Percentiles rank a stretch among this genome's conserved stretches.
Evolutionary conservation across 2,888 invertebrate species (phyloP).

Genomic region (Apamea sordens): DNA sequence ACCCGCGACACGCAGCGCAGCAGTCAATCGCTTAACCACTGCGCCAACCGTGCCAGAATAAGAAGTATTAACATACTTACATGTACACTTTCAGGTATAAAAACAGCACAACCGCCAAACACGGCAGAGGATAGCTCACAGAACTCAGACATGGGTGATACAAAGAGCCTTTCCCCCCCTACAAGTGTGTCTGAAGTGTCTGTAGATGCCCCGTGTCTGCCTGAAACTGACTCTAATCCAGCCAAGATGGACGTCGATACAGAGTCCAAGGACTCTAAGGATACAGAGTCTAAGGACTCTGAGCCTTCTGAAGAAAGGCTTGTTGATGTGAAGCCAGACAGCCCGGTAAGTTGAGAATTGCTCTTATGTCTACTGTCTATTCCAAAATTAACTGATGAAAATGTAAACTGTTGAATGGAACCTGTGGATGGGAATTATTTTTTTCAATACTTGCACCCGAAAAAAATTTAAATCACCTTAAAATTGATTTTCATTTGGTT

Average conservation of each 20-base stretch:
- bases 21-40: too few relatives aligned
- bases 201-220: slow-evolving; percentile 67
- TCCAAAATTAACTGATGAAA: background rate
- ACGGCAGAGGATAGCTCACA: slow-evolving; percentile 84
- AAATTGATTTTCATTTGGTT: background rate
- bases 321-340: slow-evolving; percentile 67
- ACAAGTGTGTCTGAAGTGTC: slow-evolving; percentile 82
- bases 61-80: background rate
- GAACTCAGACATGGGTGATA: slow-evolving; percentile 82
- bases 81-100: slow-evolving; percentile 69
- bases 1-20: too few relatives aligned
- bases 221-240: slow-evolving; percentile 39
- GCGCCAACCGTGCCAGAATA: too few relatives aligned
- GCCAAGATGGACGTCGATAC: slow-evolving; percentile 71
- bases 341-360: slow-evolving; percentile 64
- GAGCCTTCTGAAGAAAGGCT: slow-evolving; percentile 64
- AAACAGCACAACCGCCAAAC: slow-evolving; percentile 77
- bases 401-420: background rate
- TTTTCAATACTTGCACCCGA: background rate
- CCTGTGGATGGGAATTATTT: background rate
- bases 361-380: background rate
- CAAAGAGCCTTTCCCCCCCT: slow-evolving; percentile 83
- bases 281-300: slow-evolving; percentile 66
- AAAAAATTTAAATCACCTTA: background rate
- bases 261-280: slow-evolving; percentile 68